Evolutionary conservation across 2,113 vertebrate genomes (phyloP), one percentile per base, ranked within the genome.

Genomic region (Apistogramma diplotaenia): DNA sequence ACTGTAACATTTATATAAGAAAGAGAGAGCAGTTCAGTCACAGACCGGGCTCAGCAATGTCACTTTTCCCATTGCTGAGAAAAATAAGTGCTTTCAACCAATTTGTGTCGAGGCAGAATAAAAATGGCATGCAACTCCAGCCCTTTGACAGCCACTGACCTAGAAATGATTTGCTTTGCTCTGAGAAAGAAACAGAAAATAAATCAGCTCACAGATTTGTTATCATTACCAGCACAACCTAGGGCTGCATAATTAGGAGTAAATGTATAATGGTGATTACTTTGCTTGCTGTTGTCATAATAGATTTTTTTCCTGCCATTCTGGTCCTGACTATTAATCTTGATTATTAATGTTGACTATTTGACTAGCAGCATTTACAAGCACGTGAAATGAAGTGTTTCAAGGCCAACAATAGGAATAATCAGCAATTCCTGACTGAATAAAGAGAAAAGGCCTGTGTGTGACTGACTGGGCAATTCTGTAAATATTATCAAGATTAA

Each of bases 131-230:
- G 87, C 87, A 62, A 88, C 86, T 91, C 83, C 53, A 70, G 82
- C 89, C 85, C 89, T 93, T 91, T 93, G 89, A 93, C 75, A 87
- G 79, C 37, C 89, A 74, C 89, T 93, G 92, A 92, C 91, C 93
- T 94, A 92, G 91, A 94, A 94, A 94, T 88, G 8, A 93, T 93
- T 82, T 62, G 87, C 87, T 82, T 65, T 61, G 25, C 89, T 86
- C 79, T 31, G 57, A 90, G 74, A 90, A 85, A 16, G 33, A 87
- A 87, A 89, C 53, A 57, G 62, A 62, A 87, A 87, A 84, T 49
- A 86, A 73, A 87, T 83, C 75, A 77, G 54, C 75, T 88, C 70
- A 29, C 43, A 89, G 83, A 87, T 91, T 73, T 76, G 72, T 40
- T 33, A 73, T 76, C 77, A 77, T 74, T 58, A 35, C 56, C 65